Evolutionary conservation across 2,888 invertebrate species (phyloP), one percentile per base, ranked within the genome.

Genomic region (Pocota personata): DNA sequence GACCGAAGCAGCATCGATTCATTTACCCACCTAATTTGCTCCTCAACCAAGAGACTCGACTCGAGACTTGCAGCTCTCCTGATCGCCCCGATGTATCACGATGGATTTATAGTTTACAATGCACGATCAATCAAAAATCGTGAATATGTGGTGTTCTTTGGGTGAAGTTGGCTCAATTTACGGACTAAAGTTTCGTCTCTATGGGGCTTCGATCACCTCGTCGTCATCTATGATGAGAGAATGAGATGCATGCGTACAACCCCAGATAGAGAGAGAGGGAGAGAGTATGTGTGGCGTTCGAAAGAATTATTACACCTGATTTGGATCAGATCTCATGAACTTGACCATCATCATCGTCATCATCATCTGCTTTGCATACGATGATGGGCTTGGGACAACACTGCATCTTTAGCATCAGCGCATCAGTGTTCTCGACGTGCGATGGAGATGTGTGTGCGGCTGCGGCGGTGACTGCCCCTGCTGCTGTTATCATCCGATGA

Each of bases 61-160:
- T 19, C 6, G 24, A 60, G 58, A 48, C 79, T 79, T 21, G 52
- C 67, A 75, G 69, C 89, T 90, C 89, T 91, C 92, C 92, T 92
- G 92, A 92, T 92, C 92, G 92, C 92, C 92, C 88, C 91, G 91
- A 92, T 92, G 92, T 92, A 92, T 92, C 92, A 92, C 92, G 92
- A 92, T 92, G 91, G 91, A 92, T 92, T 92, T 92, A 91, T 91
- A 92, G 92, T 92, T 92, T 92, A 92, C 91, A 91, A 92, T 92
- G 92, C 92, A 92, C 92, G 92, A 92, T 92, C 92, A 92, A 92
- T 92, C 92, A 92, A 92, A 92, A 92, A 91, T 90, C 91, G 91
- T 91, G 91, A 90, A 89, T 88, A 88, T 88, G 82, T 89, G 84
- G 87, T 87, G 86, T 87, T 88, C 88, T 88, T 87, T 88, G 87